phyloP scores from a whole-genome alignment of 1,140 invertebrate genomes.

The Aphaenogaster rudis region DNA sequence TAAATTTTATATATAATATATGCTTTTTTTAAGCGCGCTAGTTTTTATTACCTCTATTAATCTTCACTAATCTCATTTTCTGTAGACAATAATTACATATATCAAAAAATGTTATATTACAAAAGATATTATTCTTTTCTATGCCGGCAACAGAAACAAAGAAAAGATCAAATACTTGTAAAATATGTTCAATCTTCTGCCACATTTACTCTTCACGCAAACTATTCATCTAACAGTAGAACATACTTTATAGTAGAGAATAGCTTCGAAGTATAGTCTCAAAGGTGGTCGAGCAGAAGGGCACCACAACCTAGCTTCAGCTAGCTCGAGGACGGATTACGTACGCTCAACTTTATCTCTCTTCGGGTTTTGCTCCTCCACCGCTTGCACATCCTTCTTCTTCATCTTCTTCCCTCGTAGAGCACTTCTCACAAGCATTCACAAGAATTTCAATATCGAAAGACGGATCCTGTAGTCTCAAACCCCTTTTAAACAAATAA shows the following conservation, averaged over 20 bases:
- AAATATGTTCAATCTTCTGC: background rate
- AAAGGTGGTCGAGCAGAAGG: slow-evolving; percentile 4
- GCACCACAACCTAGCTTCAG: slow-evolving; percentile 26
- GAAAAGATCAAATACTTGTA: background rate
- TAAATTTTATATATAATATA: background rate
- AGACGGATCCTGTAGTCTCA: background rate
- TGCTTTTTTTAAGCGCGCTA: too few species aligned
- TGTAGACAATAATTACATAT: background rate
- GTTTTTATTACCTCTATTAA: background rate
- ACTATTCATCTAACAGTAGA: slow-evolving; percentile 21
- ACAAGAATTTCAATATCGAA: slow-evolving; percentile 33
- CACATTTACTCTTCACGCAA: background rate
- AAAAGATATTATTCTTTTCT: background rate
- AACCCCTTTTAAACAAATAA: background rate
- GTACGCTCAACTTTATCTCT: slow-evolving; percentile 73
- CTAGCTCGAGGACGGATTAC: slow-evolving; percentile 63
- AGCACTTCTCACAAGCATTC: slow-evolving; percentile 38
- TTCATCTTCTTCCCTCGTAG: slow-evolving; percentile 16
- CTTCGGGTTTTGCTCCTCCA: slow-evolving; percentile 19
- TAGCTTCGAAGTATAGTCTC: slow-evolving; percentile 33
- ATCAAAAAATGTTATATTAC: background rate
- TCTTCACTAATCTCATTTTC: slow-evolving; percentile 11
- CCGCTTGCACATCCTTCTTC: slow-evolving; percentile 13
- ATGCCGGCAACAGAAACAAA: background rate
- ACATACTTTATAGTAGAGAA: background rate